phyloP scores from a whole-genome alignment of 2,113 vertebrate species.

The Percina caprodes region DNA sequence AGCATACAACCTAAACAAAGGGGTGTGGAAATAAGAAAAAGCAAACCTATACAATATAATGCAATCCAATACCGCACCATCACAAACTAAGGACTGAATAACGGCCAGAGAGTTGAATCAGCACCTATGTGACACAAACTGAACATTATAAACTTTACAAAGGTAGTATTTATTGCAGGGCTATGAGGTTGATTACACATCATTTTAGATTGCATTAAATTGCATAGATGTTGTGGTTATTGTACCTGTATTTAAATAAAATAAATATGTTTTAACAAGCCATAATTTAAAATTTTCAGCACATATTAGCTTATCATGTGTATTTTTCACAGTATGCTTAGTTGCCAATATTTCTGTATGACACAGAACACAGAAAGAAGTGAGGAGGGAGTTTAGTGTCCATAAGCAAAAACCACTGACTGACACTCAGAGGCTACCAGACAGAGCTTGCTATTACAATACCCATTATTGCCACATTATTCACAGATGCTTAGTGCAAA shows the following conservation, averaged over 20 bases:
- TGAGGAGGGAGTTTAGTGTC: constrained; percentile 32
- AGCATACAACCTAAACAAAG: constrained; percentile 18
- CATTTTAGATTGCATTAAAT: constrained; percentile 45
- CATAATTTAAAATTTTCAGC: constrained; percentile 13
- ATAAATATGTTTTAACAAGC: constrained; percentile 6
- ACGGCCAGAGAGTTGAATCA: not conserved
- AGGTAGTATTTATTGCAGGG: constrained; percentile 40
- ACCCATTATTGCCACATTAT: constrained; percentile 69
- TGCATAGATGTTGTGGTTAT: constrained; percentile 13
- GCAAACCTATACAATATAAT: constrained; percentile 34
- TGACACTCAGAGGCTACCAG: constrained; percentile 23
- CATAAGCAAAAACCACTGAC: constrained; percentile 41
- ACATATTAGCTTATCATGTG: constrained; percentile 52
- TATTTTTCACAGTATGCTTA: constrained; percentile 67
- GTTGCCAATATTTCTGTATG: constrained; percentile 46
- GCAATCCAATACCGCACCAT: constrained; percentile 46
- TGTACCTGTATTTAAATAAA: constrained; percentile 15
- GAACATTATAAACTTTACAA: constrained; percentile 30
- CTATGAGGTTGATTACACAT: constrained; percentile 24
- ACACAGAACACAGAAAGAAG: constrained; percentile 35
- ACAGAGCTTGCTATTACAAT: constrained; percentile 38
- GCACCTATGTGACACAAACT: constrained; percentile 15
- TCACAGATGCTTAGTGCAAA: constrained; percentile 75
- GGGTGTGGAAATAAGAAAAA: constrained; percentile 11
- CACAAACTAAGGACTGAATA: constrained; percentile 18